These are phyloP conservation scores for Arge pagana DNA, from an alignment of 2,888 invertebrate genomes.

Conservation along the genomic window DNA sequence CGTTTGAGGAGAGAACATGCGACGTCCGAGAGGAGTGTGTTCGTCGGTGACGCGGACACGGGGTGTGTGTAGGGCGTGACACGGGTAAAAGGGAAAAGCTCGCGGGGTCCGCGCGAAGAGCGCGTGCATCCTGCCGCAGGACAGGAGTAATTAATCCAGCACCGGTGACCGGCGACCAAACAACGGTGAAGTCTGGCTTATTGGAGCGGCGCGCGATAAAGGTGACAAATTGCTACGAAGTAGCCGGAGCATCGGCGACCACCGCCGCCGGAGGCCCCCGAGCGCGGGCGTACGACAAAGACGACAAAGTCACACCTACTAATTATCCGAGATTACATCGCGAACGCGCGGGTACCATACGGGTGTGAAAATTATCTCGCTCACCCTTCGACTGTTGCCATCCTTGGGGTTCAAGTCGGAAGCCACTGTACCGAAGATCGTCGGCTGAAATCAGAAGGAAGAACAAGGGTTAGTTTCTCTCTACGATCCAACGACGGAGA, in stretches of 20 bases:
- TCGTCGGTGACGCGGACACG: too few relatives aligned
- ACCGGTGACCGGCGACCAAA: conserved; percentile 46
- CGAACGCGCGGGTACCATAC: too few relatives aligned
- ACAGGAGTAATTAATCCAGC: conserved; percentile 53
- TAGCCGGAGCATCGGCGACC: conserved; percentile 32
- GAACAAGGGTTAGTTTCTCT: too few relatives aligned
- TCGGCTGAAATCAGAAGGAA: conserved; percentile 69
- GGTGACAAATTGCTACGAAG: conserved; percentile 53
- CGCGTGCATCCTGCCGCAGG: conserved; percentile 33
- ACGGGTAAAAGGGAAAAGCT: conserved; percentile 16
- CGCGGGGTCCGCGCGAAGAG: conserved; percentile 2
- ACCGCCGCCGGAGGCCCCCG: not conserved
- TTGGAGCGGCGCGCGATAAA: too few relatives aligned
- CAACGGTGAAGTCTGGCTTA: too few relatives aligned
- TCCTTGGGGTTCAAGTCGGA: conserved; percentile 67
- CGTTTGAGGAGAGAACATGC: too few relatives aligned
- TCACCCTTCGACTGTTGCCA: conserved; percentile 66
- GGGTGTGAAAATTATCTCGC: too few relatives aligned
- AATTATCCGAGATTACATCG: too few relatives aligned
- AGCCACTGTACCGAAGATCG: conserved; percentile 68
- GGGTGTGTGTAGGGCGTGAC: too few relatives aligned
- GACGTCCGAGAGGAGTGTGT: too few relatives aligned
- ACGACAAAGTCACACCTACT: conserved; percentile 23
- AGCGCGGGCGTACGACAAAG: not conserved
- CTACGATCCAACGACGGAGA: too few relatives aligned